phyloP scores from a whole-genome alignment of 2,797 vertebrate genomes.

The Oreonectes daqikongensis region DNA sequence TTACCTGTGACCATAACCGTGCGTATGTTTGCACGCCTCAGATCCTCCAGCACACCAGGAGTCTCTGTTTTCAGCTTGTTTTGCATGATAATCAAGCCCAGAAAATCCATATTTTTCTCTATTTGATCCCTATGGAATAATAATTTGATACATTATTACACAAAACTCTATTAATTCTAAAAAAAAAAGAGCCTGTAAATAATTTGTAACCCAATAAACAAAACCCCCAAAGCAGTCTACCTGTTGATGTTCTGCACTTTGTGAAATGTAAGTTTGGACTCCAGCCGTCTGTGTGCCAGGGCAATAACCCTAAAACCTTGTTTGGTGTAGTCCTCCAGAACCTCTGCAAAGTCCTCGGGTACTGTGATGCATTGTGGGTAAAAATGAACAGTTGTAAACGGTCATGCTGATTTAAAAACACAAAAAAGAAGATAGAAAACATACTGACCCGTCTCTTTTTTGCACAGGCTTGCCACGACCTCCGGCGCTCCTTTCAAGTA shows the following conservation, averaged over 20 bases:
- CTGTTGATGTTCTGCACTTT: conserved; percentile 94
- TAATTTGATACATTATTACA: conserved; percentile 4
- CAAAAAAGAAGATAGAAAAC: not conserved
- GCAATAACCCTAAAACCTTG: conserved; percentile 97
- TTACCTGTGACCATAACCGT: conserved; percentile 98
- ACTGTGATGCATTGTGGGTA: conserved; percentile 72
- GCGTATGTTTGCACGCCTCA: conserved; percentile 90
- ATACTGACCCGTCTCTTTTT: conserved; percentile 85
- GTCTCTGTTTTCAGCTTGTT: conserved; percentile 97
- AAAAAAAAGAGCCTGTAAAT: not conserved
- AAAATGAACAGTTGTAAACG: conserved; percentile 31
- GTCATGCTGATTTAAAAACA: not conserved
- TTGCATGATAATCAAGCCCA: conserved; percentile 98
- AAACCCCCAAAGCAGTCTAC: conserved; percentile 66
- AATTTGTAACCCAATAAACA: not conserved
- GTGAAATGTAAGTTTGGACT: conserved; percentile 95
- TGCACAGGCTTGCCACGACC: conserved; percentile 90
- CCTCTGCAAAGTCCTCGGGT: conserved; percentile 84
- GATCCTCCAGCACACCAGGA: conserved; percentile 87
- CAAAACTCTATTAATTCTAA: not conserved
- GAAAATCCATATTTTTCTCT: conserved; percentile 94
- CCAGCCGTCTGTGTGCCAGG: conserved; percentile 91
- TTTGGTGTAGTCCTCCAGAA: conserved; percentile 93
- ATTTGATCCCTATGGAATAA: conserved; percentile 84
- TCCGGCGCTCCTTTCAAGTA: conserved; percentile 96